Percentiles rank a stretch among this genome's conserved stretches.
Conservation (phyloP, 1,140 invertebrate genomes). For the Acromyrmex echinatior region DNA sequence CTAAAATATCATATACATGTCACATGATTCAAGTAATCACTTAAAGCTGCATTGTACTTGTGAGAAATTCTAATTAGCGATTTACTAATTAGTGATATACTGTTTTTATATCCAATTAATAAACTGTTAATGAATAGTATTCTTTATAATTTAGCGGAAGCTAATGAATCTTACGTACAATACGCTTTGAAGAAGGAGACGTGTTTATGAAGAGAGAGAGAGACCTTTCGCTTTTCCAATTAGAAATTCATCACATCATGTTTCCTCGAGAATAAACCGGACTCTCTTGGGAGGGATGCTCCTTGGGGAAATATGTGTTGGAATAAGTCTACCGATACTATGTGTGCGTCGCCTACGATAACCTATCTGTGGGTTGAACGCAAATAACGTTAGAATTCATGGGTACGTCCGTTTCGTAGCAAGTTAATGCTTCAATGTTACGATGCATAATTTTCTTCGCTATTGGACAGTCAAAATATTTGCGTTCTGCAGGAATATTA, state of each 20-base stretch:
- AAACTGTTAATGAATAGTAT: background rate
- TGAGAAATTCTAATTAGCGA: slow-evolving; percentile 2
- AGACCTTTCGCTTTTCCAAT: slow-evolving; percentile 63
- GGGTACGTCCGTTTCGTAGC: slow-evolving; percentile 23
- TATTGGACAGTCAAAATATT: slow-evolving; percentile 52
- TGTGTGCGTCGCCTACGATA: slow-evolving; percentile 53
- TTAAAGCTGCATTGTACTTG: background rate
- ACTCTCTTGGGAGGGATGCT: slow-evolving; percentile 9
- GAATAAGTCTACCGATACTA: slow-evolving; percentile 56
- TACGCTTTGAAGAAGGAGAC: slow-evolving; percentile 19
- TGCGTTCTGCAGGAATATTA: slow-evolving; percentile 51
- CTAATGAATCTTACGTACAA: background rate
- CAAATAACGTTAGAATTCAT: slow-evolving; percentile 64
- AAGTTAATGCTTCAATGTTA: slow-evolving; percentile 12
- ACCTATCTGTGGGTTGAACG: slow-evolving; percentile 60
- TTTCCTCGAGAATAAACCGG: slow-evolving; percentile 47
- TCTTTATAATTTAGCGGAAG: background rate
- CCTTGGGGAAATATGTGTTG: slow-evolving; percentile 73
- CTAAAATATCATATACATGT: background rate
- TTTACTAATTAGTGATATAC: no score
- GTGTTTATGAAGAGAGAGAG: slow-evolving; percentile 7
- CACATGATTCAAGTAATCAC: background rate
- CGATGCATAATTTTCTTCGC: slow-evolving; percentile 61
- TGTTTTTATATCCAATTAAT: background rate
- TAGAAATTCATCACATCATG: slow-evolving; percentile 69